Evolutionary conservation across 2,888 invertebrate genomes (phyloP).

Genomic region (Microctonus brassicae): DNA sequence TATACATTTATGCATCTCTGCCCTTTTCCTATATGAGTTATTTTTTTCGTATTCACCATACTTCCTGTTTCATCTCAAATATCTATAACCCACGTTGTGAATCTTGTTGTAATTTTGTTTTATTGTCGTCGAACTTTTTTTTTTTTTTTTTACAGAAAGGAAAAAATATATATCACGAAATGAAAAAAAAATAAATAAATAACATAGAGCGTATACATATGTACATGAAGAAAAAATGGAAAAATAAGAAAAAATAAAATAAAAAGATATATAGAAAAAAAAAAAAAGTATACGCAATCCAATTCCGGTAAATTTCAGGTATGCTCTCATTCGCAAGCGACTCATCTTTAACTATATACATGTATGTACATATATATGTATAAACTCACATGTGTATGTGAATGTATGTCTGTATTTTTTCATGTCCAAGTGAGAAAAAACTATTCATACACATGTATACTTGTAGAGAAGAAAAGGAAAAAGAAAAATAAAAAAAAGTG

Average conservation of each 20-base stretch:
- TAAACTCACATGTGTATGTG: not conserved
- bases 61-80: not conserved
- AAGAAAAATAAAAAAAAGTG: not conserved
- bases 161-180: not conserved
- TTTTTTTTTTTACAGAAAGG: not conserved
- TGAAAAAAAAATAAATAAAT: not conserved
- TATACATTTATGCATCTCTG: not conserved
- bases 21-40: not conserved
- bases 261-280: too few relatives aligned
- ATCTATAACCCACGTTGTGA: slow-evolving; percentile 9
- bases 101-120: slow-evolving; percentile 22
- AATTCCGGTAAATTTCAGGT: slow-evolving; percentile 37
- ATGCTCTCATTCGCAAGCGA: slow-evolving; percentile 2
- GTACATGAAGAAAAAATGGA: not conserved
- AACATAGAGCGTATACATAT: not conserved
- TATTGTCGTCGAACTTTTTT: too few relatives aligned
- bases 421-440: not conserved
- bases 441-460: not conserved
- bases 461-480: not conserved
- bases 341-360: slow-evolving; percentile 22
- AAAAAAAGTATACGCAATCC: slow-evolving; percentile 35
- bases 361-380: not conserved
- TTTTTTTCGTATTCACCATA: not conserved
- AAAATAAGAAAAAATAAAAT: not conserved
- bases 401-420: not conserved